A percentile compares a stretch with the other conserved stretches of the same genome.
Conservation (phyloP, 2,888 invertebrate species). For the Limenitis arthemis region DNA sequence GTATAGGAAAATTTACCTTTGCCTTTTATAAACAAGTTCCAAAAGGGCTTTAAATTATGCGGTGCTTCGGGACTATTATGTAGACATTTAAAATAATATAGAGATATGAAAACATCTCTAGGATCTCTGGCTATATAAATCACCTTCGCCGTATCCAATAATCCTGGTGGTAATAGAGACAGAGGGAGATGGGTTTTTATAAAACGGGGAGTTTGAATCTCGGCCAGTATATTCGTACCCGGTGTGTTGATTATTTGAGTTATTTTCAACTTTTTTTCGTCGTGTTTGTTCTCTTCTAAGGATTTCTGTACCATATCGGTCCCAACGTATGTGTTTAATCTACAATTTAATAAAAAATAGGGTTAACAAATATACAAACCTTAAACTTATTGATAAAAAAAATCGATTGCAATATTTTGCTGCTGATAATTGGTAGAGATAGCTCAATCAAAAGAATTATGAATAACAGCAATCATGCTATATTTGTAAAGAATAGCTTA, state of each 20-base stretch:
- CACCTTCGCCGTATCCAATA: slow-evolving; percentile 65
- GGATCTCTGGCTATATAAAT: slow-evolving; percentile 86
- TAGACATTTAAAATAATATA: slow-evolving; percentile 75
- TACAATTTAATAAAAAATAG: no score
- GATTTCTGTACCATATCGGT: no score
- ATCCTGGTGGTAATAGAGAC: slow-evolving; percentile 73
- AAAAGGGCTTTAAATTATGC: slow-evolving; percentile 73
- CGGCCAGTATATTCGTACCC: slow-evolving; percentile 38
- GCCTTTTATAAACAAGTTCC: slow-evolving; percentile 73
- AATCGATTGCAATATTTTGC: no score
- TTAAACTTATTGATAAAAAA: no score
- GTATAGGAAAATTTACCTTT: slow-evolving; percentile 63
- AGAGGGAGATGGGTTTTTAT: slow-evolving; percentile 76
- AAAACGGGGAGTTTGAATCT: slow-evolving; percentile 32
- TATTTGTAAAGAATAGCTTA: no score
- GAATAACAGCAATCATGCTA: no score
- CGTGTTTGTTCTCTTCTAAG: slow-evolving; percentile 5
- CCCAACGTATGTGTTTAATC: no score
- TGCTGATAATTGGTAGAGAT: no score
- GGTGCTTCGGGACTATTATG: slow-evolving; percentile 68
- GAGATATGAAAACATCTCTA: slow-evolving; percentile 85
- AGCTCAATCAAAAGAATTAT: no score
- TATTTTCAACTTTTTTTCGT: slow-evolving; percentile 6
- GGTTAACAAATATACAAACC: no score
- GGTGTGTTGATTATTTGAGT: slow-evolving; percentile 2